Base-by-base conservation (phyloP, 2,888 invertebrate genomes). In the Trissolcus japonicus region DNA sequence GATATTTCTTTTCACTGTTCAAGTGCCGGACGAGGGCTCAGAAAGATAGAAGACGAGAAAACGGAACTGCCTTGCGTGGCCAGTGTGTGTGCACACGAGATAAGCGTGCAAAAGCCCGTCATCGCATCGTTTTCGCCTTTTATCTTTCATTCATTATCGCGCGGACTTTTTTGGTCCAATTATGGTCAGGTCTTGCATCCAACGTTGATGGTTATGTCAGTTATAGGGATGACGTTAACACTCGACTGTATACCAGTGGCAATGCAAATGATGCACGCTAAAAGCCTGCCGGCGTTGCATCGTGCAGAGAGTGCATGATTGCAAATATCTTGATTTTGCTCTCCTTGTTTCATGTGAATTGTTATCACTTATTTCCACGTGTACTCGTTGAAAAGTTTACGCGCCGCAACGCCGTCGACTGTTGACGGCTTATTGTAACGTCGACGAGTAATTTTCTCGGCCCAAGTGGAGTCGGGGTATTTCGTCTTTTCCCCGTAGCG, bases 61-160 rank as follows among this genome's bases (percentile, higher is more conserved):
- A 85, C 84, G 86, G 84, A 86, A 84, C 84, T 84, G 80, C 82
- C 82, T 82, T 80, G 79, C 81, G 80, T 80, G 80, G 86, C 81
- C 84, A 85, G 85, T 84, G 81, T 84, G 85, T 85, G 85, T 83
- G 81, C 83, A 82, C 81, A 79, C 63, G 80, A 85, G 85, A 85
- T 86, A 86, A 83, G 83, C 82, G 83, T 79, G 82, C 76, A 80
- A 82, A 82, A 78, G 68, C 60, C 54, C 56, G 63, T 74, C 66
- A 76, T 60, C 74, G 72, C 74, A 57, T 59, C 54, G 75, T 77
- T 73, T 69, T 76, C 54, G 74, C 55, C 67, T 79, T 80, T 69
- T 77, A 78, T 78, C 74, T 76, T 77, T 66, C 75, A 69, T 76
- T 53, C 78, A 80, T 35, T 35, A 35, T 9, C 82, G 62, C 40